A percentile compares a stretch with the other conserved stretches of the same genome.
These are phyloP conservation scores for Ceratina australensis DNA, from an alignment of 1,140 invertebrate species.

Conservation along the genomic window DNA sequence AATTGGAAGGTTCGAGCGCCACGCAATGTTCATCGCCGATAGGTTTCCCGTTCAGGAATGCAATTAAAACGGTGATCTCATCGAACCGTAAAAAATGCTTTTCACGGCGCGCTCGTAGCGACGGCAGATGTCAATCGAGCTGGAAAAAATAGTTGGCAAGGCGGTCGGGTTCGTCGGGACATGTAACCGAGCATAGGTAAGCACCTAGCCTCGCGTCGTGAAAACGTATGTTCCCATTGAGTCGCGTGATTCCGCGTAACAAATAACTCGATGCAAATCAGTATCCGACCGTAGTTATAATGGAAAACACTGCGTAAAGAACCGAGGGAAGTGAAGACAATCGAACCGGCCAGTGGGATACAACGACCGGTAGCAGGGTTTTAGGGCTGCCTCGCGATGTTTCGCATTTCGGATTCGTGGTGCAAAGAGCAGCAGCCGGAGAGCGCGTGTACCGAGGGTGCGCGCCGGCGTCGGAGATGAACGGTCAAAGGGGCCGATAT, in stretches of 20 bases:
- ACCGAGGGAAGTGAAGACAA: neutral
- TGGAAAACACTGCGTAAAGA: neutral
- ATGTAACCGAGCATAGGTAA: neutral
- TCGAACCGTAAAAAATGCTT: slow-evolving; percentile 42
- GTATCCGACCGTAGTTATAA: neutral
- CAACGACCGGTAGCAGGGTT: neutral
- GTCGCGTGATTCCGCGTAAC: neutral
- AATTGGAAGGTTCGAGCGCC: slow-evolving; percentile 67
- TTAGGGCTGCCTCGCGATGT: slow-evolving; percentile 46
- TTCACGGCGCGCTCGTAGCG: neutral
- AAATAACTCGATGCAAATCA: neutral
- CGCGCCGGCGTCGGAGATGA: slow-evolving; percentile 46
- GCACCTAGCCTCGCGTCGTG: too few relatives aligned
- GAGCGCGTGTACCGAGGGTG: slow-evolving; percentile 29
- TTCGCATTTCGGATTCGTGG: slow-evolving; percentile 50
- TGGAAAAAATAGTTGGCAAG: neutral
- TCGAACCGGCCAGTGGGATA: neutral
- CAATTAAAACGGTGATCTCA: slow-evolving; percentile 68
- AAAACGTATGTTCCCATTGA: neutral
- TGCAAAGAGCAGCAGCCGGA: slow-evolving; percentile 42
- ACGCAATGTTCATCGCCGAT: slow-evolving; percentile 68
- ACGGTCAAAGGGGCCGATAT: neutral
- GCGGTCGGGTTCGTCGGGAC: too few relatives aligned
- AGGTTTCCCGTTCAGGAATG: slow-evolving; percentile 64
- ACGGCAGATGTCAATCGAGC: slow-evolving; percentile 19